These are phyloP conservation scores for Candoia aspera DNA, from an alignment of 2,113 vertebrate genomes.

Conservation along the genomic window DNA sequence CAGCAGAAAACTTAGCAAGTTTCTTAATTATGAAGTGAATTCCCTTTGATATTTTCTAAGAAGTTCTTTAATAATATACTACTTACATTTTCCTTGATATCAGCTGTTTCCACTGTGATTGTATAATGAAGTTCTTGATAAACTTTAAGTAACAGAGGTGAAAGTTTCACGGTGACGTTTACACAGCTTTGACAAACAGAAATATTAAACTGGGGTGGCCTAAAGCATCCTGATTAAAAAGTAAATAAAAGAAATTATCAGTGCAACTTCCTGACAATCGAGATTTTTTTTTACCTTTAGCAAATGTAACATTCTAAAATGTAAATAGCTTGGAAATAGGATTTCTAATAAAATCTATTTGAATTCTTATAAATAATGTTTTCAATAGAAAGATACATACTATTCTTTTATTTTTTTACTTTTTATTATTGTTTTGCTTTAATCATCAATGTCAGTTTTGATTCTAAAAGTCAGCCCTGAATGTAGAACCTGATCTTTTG, in stretches of 20 bases:
- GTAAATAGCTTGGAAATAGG: neutral
- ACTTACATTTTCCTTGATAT: conserved; percentile 45
- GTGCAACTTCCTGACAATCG: neutral
- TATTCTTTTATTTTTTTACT: neutral
- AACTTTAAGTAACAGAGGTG: conserved; percentile 44
- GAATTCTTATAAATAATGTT: neutral
- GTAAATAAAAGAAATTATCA: neutral
- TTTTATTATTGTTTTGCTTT: neutral
- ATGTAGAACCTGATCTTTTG: neutral
- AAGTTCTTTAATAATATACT: neutral
- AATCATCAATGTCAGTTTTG: neutral
- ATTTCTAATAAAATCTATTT: neutral
- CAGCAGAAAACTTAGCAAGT: neutral
- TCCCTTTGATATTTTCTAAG: neutral
- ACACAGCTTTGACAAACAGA: conserved; percentile 53
- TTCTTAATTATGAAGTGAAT: neutral
- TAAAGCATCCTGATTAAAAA: conserved; percentile 54
- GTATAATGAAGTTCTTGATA: conserved; percentile 31
- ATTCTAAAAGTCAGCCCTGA: neutral
- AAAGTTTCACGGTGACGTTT: conserved; percentile 62
- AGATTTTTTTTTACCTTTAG: neutral
- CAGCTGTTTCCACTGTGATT: conserved; percentile 45
- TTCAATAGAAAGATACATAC: neutral
- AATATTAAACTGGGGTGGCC: conserved; percentile 67
- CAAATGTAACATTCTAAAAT: neutral